Evolutionary conservation across 2,888 invertebrate genomes (phyloP).

Genomic region (Merodon equestris): DNA sequence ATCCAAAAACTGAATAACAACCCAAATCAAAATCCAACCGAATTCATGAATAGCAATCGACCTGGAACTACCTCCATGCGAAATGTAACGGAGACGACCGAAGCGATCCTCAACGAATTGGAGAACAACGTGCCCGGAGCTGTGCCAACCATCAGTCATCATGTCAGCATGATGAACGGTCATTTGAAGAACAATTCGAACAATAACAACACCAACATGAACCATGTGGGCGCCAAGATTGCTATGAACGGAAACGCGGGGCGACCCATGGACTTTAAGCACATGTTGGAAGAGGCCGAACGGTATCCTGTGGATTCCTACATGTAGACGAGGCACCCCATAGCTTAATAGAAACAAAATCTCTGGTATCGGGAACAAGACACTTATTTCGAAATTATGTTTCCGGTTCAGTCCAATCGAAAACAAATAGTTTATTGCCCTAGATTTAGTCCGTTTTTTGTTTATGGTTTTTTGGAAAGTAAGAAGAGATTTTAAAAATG

Average conservation of each 20-base stretch:
- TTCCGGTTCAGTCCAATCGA: background rate
- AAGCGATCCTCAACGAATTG: conserved; percentile 77
- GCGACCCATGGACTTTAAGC: conserved; percentile 75
- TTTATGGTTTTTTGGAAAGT: no score
- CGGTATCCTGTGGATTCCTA: conserved; percentile 77
- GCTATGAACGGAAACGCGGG: conserved; percentile 75
- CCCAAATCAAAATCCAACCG: conserved; percentile 43
- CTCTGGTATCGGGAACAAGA: no score
- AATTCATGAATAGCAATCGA: conserved; percentile 68
- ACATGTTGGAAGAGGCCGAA: conserved; percentile 78
- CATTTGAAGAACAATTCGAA: conserved; percentile 73
- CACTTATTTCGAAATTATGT: background rate
- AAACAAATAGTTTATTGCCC: background rate
- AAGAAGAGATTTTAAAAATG: no score
- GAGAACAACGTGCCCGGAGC: conserved; percentile 78
- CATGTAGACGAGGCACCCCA: conserved; percentile 71
- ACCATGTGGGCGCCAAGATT: conserved; percentile 52
- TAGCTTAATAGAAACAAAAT: background rate
- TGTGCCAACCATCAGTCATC: conserved; percentile 79
- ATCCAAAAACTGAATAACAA: conserved; percentile 82
- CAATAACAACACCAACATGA: conserved; percentile 50
- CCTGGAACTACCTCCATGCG: conserved; percentile 55
- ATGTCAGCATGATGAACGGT: conserved; percentile 79
- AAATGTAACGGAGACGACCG: conserved; percentile 72
- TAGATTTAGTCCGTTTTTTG: background rate